A percentile compares a stretch with the other conserved stretches of the same genome.
Conservation (phyloP, 2,888 invertebrate genomes). For the Odontocerum albicorne region DNA sequence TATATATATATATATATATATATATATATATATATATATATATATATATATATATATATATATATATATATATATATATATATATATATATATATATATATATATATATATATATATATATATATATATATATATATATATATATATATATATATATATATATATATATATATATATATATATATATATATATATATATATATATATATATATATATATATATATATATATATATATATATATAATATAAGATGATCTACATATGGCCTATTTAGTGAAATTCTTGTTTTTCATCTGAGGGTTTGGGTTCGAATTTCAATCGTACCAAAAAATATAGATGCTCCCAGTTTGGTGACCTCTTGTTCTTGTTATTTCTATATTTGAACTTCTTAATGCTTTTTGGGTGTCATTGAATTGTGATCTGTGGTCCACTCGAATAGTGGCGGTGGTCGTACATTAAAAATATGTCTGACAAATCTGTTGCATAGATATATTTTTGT, state of each 20-base stretch:
- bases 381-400: too few relatives aligned
- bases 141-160: slow-evolving; percentile 15
- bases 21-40: slow-evolving; percentile 14
- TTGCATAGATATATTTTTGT: too few relatives aligned
- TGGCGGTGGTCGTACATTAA: too few relatives aligned
- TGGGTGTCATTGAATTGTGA: too few relatives aligned
- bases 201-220: neutral
- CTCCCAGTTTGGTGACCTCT: too few relatives aligned
- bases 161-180: slow-evolving; percentile 15
- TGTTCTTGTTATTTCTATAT: too few relatives aligned
- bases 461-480: too few relatives aligned
- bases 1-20: slow-evolving; percentile 14
- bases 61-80: slow-evolving; percentile 15
- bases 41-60: slow-evolving; percentile 15
- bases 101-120: slow-evolving; percentile 15
- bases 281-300: too few relatives aligned
- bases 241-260: neutral
- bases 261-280: too few relatives aligned
- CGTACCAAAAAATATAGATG: too few relatives aligned
- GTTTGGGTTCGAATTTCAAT: too few relatives aligned
- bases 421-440: too few relatives aligned
- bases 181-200: slow-evolving; percentile 11
- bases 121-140: slow-evolving; percentile 15
- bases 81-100: slow-evolving; percentile 15
- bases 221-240: neutral